Evolutionary conservation across 2,113 vertebrate species (phyloP), one percentile per base, ranked within the genome.

Genomic region (Mola mola): DNA sequence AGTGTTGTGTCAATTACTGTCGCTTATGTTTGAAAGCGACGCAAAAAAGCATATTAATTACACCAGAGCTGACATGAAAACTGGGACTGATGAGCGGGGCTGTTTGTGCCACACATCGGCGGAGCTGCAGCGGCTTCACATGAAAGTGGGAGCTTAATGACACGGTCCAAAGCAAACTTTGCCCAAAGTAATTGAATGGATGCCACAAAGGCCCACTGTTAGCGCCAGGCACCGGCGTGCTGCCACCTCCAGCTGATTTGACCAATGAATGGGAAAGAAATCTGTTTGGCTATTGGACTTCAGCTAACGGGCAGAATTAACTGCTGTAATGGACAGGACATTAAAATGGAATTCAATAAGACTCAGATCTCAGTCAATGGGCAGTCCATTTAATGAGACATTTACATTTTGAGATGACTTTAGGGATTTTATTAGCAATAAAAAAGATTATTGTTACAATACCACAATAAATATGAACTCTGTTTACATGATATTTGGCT

Each of bases 41-140:
- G 40, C 60, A 83, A 62, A 73, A 77, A 84, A 84, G 68, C 72
- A 76, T 72, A 84, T 84, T 84, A 43, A 75, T 89, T 77, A 75
- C 75, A 68, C 53, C 28, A 29, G 38, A 75, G 76, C 68, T 68
- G 74, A 78, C 79, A 57, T 77, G 63, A 65, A 69, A 71, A 85
- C 72, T 80, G 73, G 68, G 59, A 88, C 52, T 75, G 75, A 87
- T 82, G 78, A 77, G 60, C 9, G 26, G 33, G 24, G 52, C 36
- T 36, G 65, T 56, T 50, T 60, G 51, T 40, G 57, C 63, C 66
- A 50, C 42, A 28, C 37, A 15, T 60, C 68, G 52, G 26, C 28
- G 40, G 38, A 16, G 49, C 62, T 21, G 66, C 43, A 12, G 33
- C 12, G 12, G 67, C 51, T 34, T 72, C 26, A 48, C 44, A 55